Conservation (phyloP, 2,888 invertebrate species). For the Drosophila imparisetae region DNA sequence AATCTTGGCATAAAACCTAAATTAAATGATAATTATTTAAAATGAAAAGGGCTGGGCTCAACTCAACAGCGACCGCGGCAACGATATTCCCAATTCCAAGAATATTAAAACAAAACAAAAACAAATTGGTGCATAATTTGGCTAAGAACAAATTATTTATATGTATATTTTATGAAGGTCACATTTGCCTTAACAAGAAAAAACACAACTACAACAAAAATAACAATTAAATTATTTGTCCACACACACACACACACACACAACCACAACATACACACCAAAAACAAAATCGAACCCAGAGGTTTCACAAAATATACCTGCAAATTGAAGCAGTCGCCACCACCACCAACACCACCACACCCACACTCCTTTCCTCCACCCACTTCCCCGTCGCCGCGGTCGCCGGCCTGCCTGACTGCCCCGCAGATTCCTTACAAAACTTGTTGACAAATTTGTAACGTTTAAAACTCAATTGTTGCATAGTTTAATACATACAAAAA, state of each 20-base stretch:
- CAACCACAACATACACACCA: constrained; percentile 32
- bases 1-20: constrained; percentile 47
- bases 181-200: constrained; percentile 61
- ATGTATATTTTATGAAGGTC: constrained; percentile 36
- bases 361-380: not conserved
- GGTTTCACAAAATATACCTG: constrained; percentile 82
- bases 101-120: not conserved
- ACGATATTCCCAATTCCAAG: constrained; percentile 21
- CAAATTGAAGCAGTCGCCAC: constrained; percentile 52
- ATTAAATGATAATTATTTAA: constrained; percentile 20
- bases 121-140: constrained; percentile 45
- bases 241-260: constrained; percentile 39
- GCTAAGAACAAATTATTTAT: constrained; percentile 48
- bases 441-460: constrained; percentile 74
- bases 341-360: not conserved
- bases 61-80: constrained; percentile 19
- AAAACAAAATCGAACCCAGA: constrained; percentile 62
- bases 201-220: not conserved
- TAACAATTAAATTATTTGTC: constrained; percentile 48
- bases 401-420: constrained; percentile 10
- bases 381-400: not conserved
- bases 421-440: constrained; percentile 32
- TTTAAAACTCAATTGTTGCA: constrained; percentile 71
- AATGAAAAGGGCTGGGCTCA: constrained; percentile 16
- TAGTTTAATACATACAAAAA: constrained; percentile 57